Evolutionary conservation across 2,888 invertebrate genomes (phyloP).

Genomic region (Tenthredo notha): DNA sequence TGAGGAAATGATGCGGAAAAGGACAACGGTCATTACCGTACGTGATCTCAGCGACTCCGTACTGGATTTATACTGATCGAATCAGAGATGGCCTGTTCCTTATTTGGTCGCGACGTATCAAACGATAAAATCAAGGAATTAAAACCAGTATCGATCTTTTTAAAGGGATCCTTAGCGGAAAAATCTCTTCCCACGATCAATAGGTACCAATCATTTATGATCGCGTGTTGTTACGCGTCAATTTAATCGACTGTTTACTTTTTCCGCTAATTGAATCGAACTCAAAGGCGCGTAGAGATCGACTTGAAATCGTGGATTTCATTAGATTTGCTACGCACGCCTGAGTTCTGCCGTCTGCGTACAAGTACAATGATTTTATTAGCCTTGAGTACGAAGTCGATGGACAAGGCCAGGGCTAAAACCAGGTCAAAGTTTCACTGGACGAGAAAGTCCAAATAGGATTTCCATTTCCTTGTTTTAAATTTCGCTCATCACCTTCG

Average conservation of each 20-base stretch:
- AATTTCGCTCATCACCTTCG: conserved; percentile 56
- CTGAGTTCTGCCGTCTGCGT: conserved; percentile 10
- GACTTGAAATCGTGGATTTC: conserved; percentile 7
- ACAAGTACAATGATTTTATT: conserved; percentile 46
- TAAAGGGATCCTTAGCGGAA: conserved; percentile 11
- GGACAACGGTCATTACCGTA: conserved; percentile 53
- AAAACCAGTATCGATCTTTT: conserved; percentile 32
- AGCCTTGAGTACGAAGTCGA: conserved; percentile 22
- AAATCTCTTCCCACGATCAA: conserved; percentile 38
- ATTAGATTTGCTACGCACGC: conserved; percentile 50
- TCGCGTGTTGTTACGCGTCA: conserved; percentile 13
- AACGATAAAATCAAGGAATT: conserved; percentile 43
- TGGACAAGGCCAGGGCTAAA: conserved; percentile 45
- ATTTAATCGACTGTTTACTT: conserved; percentile 4
- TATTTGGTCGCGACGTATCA: conserved; percentile 49
- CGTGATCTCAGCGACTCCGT: conserved; percentile 39
- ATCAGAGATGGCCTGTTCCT: conserved; percentile 51
- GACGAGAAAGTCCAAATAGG: conserved; percentile 59
- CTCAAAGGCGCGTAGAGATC: neutral
- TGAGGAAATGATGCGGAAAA: conserved; percentile 50
- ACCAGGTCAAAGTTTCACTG: conserved; percentile 52
- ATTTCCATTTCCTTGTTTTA: conserved; percentile 58
- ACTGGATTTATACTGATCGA: conserved; percentile 45
- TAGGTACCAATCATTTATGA: conserved; percentile 22
- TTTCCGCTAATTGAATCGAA: conserved; percentile 26